Percentiles rank a stretch among this genome's conserved stretches.
phyloP scores from a whole-genome alignment of 30 jellyfish, hydroid and myxozoan genomes.

The Clytia hemisphaerica region DNA sequence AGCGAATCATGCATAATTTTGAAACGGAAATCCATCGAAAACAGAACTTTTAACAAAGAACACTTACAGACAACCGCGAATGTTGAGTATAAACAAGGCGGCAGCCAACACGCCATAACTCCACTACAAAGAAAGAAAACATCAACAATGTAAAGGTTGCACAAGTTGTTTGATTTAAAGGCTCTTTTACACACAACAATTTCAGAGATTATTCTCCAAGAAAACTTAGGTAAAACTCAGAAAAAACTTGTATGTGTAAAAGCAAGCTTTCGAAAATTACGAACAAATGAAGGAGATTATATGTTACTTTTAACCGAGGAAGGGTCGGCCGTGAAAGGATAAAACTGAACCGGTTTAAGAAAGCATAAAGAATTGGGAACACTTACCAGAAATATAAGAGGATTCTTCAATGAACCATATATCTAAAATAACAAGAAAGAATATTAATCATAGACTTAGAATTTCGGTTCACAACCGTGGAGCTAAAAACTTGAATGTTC shows the following conservation, averaged over 20 bases:
- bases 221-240: too few relatives aligned
- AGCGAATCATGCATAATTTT: too few relatives aligned
- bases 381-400: constrained; percentile 64
- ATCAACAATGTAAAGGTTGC: too few relatives aligned
- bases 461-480: not conserved
- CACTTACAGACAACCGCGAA: constrained; percentile 24
- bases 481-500: too few relatives aligned
- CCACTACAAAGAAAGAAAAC: constrained; percentile 15
- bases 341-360: not conserved
- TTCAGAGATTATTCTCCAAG: too few relatives aligned
- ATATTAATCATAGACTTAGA: not conserved
- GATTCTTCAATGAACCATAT: constrained; percentile 50
- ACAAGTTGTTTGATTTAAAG: too few relatives aligned
- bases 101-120: constrained; percentile 37
- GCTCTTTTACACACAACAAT: too few relatives aligned
- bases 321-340: not conserved
- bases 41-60: too few relatives aligned
- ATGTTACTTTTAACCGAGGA: not conserved
- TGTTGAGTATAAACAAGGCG: not conserved
- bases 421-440: constrained; percentile 27
- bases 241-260: too few relatives aligned
- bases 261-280: too few relatives aligned
- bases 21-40: too few relatives aligned
- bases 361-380: not conserved
- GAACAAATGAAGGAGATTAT: too few relatives aligned